A percentile compares a stretch with the other conserved stretches of the same genome.
phyloP scores from a whole-genome alignment of 2,797 vertebrate genomes.

The Chrysocyon brachyurus region DNA sequence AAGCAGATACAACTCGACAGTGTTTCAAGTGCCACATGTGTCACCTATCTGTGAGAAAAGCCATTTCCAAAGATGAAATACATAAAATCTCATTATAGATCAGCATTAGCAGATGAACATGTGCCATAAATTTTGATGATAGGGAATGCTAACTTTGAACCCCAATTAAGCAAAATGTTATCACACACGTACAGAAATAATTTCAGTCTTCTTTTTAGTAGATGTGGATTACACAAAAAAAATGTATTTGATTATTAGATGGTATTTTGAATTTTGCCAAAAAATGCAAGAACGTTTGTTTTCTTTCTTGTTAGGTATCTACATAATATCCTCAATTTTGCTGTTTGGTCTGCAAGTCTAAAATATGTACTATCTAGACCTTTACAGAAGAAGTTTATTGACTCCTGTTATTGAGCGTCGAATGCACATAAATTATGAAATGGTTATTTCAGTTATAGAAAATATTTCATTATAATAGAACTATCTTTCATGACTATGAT shows the following conservation, averaged over 20 bases:
- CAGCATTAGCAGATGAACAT: conserved; percentile 2
- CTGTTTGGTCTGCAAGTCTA: neutral
- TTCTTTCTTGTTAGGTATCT: neutral
- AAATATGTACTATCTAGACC: neutral
- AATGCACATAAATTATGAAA: neutral
- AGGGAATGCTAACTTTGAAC: neutral
- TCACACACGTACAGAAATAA: neutral
- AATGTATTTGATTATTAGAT: neutral
- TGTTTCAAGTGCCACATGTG: neutral
- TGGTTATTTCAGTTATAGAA: neutral
- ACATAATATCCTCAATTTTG: neutral
- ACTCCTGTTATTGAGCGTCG: neutral
- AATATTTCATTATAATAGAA: neutral
- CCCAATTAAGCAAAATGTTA: conserved; percentile 19
- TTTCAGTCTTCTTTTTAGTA: neutral
- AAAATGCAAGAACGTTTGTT: neutral
- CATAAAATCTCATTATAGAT: neutral
- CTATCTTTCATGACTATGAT: conserved; percentile 17
- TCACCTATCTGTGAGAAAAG: conserved; percentile 51
- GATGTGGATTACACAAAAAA: neutral
- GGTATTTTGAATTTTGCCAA: neutral
- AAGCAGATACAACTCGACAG: neutral
- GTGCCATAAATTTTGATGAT: neutral
- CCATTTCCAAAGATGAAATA: conserved; percentile 59
- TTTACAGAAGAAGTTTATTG: neutral